Evolutionary conservation across 1,140 invertebrate genomes (phyloP), one percentile per base, ranked within the genome.

Genomic region (Maconellicoccus hirsutus): DNA sequence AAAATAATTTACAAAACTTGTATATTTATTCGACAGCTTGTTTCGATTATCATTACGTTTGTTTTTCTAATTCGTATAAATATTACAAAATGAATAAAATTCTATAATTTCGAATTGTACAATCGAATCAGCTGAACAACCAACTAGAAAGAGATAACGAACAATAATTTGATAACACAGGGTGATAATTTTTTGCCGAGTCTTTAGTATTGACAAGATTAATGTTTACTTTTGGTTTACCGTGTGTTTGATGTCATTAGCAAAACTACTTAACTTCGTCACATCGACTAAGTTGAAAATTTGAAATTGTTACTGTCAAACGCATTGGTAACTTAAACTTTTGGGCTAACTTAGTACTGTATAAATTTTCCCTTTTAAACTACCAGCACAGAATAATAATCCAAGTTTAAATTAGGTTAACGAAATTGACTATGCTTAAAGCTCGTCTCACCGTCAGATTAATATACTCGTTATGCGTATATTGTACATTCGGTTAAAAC

Each of bases 221-320:
- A 52, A 14, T 19, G 61, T 66, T 14, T 66, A 26, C 25, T 66
- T 66, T 26, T 66, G 61, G 61, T 66, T 66, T 66, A 26, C 22
- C 61, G 25, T 25, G 61, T 26, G 61, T 66, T 14, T 25, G 25
- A 66, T 66, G 61, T 66, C 61, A 66, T 66, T 66, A 66, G 61
- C 61, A 66, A 66, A 66, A 66, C 61, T 25, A 26, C 61, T 66
- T 66, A 23, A 66, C 61, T 66, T 66, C 61, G 19, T 66, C 61
- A 66, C 10, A 66, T 66, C 61, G 7, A 23, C 10, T 19, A 26
- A 66, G 61, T 66, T 23, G 25, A 66, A 66, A 66, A 25, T 26
- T 25, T 23, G 61, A 66, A 66, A 66, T 66, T 26, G 61, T 66
- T 66, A 66, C 61, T 66, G 61, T 66, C 61, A 66, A 66, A 66